These are phyloP conservation scores for Campoplex capitator DNA, from an alignment of 2,888 invertebrate species.

Conservation along the genomic window DNA sequence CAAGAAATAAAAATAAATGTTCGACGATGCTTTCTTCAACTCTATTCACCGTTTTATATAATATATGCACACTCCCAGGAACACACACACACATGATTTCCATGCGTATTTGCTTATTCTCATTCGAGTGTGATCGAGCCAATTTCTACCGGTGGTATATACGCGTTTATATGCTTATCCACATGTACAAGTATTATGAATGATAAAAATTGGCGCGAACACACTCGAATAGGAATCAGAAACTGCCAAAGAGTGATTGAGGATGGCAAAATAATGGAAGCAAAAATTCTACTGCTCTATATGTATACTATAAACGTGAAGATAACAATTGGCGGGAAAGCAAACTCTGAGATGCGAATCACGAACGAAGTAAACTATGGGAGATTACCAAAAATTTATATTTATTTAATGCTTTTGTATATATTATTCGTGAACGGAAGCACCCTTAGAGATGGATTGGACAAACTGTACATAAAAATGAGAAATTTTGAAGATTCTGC, in stretches of 20 bases:
- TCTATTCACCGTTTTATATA: conserved; percentile 26
- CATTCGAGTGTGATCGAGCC: not conserved
- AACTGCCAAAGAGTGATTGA: not conserved
- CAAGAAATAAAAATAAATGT: conserved; percentile 66
- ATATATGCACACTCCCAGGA: not conserved
- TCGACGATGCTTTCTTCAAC: conserved; percentile 38
- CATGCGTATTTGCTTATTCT: not conserved
- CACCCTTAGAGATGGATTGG: not conserved
- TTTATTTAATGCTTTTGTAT: not conserved
- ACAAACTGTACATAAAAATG: not conserved
- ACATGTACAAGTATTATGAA: not conserved
- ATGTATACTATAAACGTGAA: not conserved
- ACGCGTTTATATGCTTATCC: not conserved
- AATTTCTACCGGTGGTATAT: not conserved
- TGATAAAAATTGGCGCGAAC: not conserved
- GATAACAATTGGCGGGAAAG: conserved; percentile 5
- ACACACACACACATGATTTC: not conserved
- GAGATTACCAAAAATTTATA: not conserved
- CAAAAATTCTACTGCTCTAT: not conserved
- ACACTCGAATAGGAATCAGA: not conserved
- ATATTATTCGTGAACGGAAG: not conserved
- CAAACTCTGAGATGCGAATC: not conserved
- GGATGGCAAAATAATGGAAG: not conserved
- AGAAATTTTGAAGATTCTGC: not conserved
- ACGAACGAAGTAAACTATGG: not conserved